Evolutionary conservation across 1,140 invertebrate species (phyloP).

Genomic region (Lutraria rhynchaena): DNA sequence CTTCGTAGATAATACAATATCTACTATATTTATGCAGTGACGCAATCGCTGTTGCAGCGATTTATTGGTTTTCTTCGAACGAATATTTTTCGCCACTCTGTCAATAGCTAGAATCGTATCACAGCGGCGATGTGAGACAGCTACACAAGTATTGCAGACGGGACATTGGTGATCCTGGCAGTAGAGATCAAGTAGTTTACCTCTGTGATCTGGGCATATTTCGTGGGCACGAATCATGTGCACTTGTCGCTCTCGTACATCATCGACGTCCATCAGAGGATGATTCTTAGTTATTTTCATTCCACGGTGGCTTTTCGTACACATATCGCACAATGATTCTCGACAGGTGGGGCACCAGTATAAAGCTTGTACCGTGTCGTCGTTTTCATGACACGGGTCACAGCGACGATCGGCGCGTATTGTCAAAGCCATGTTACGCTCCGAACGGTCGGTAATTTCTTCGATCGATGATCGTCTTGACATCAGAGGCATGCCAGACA

Average conservation of each 20-base stretch:
- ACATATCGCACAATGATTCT: constrained; percentile 49
- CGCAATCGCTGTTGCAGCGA: constrained; percentile 23
- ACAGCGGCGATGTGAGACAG: constrained; percentile 36
- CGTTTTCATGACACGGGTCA: constrained; percentile 43
- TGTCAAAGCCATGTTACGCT: constrained; percentile 30
- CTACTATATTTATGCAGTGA: constrained; percentile 44
- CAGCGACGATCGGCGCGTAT: constrained; percentile 30
- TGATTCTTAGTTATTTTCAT: constrained; percentile 53
- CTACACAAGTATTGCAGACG: constrained; percentile 51
- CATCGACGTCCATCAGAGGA: constrained; percentile 47
- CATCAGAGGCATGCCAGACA: neutral
- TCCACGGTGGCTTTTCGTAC: constrained; percentile 54
- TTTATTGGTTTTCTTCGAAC: constrained; percentile 34
- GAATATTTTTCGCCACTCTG: neutral
- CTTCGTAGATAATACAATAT: constrained; percentile 37
- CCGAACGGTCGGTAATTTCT: neutral
- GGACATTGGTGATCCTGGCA: constrained; percentile 50
- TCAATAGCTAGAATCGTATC: constrained; percentile 40
- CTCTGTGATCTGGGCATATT: constrained; percentile 50
- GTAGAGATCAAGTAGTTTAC: constrained; percentile 44
- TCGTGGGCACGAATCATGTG: constrained; percentile 38
- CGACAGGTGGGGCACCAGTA: constrained; percentile 55
- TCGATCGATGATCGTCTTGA: constrained; percentile 27
- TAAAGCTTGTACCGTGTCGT: constrained; percentile 33
- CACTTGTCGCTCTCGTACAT: constrained; percentile 18